Evolutionary conservation across 2,797 vertebrate genomes (phyloP).

Genomic region (Chanos chanos): DNA sequence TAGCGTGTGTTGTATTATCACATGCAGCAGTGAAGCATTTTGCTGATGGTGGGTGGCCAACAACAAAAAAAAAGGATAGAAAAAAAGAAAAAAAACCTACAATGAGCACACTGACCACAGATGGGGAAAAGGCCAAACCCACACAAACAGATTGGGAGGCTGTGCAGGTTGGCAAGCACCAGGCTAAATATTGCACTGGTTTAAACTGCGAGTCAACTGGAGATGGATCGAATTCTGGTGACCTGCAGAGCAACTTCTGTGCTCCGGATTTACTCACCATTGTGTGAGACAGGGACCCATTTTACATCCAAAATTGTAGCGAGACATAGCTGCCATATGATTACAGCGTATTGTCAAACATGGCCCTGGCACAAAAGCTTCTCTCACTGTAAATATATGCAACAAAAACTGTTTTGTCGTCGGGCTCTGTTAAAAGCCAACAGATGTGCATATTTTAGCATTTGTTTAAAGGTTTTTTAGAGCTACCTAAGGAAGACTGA

Average conservation of each 20-base stretch:
- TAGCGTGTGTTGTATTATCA: conserved; percentile 19
- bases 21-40: conserved; percentile 30
- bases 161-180: conserved; percentile 32
- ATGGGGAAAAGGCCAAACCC: conserved; percentile 36
- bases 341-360: conserved; percentile 22
- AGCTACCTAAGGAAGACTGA: no score
- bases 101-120: conserved; percentile 15
- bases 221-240: conserved; percentile 37
- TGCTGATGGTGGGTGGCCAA: conserved; percentile 23
- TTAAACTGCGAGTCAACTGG: conserved; percentile 42
- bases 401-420: no score
- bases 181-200: conserved; percentile 31
- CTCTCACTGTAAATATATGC: no score
- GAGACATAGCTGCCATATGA: conserved; percentile 21
- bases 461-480: no score
- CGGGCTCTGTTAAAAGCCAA: no score
- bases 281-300: conserved; percentile 21
- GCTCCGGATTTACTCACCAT: conserved; percentile 26
- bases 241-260: conserved; percentile 45
- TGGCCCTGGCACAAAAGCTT: no score
- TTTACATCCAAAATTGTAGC: conserved; percentile 5
- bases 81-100: neutral
- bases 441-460: no score
- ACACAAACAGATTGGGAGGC: conserved; percentile 39
- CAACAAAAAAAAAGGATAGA: conserved; percentile 29